Conservation (phyloP, 1,140 invertebrate genomes). For the Drosophila navojoa region DNA sequence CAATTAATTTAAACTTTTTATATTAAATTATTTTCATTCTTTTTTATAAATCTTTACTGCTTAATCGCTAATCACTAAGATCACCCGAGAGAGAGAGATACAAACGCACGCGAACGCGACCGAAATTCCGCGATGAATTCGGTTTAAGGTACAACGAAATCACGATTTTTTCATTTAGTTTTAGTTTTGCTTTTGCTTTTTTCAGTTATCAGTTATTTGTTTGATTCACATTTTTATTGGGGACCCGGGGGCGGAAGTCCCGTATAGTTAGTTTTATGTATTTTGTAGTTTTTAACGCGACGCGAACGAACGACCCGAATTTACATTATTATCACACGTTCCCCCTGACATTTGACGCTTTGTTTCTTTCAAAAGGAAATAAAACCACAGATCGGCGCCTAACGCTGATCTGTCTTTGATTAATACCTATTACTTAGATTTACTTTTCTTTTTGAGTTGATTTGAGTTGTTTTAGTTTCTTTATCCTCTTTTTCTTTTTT, state of each 20-base stretch:
- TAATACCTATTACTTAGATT: constrained; percentile 81
- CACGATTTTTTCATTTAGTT: constrained; percentile 77
- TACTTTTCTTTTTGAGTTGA: constrained; percentile 57
- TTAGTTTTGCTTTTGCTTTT: constrained; percentile 63
- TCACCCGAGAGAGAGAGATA: constrained; percentile 83
- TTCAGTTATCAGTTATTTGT: constrained; percentile 48
- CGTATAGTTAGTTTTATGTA: constrained; percentile 59
- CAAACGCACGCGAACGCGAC: constrained; percentile 84
- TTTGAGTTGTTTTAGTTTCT: constrained; percentile 42
- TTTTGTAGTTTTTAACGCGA: constrained; percentile 63
- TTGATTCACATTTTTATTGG: constrained; percentile 60
- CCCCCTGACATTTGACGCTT: constrained; percentile 42
- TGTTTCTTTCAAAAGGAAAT: constrained; percentile 52
- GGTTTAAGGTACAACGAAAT: constrained; percentile 84
- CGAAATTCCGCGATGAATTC: constrained; percentile 84
- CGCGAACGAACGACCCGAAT: constrained; percentile 83
- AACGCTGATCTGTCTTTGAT: constrained; percentile 56
- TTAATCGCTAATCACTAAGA: constrained; percentile 82
- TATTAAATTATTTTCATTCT: constrained; percentile 11
- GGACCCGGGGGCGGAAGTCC: constrained; percentile 82
- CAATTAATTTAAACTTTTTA: constrained; percentile 26
- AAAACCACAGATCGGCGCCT: constrained; percentile 56
- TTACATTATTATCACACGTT: constrained; percentile 83
- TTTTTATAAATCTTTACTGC: constrained; percentile 55
- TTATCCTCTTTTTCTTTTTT: constrained; percentile 47